Evolutionary conservation across 2,797 vertebrate species (phyloP).

Genomic region (Anguilla obscura): DNA sequence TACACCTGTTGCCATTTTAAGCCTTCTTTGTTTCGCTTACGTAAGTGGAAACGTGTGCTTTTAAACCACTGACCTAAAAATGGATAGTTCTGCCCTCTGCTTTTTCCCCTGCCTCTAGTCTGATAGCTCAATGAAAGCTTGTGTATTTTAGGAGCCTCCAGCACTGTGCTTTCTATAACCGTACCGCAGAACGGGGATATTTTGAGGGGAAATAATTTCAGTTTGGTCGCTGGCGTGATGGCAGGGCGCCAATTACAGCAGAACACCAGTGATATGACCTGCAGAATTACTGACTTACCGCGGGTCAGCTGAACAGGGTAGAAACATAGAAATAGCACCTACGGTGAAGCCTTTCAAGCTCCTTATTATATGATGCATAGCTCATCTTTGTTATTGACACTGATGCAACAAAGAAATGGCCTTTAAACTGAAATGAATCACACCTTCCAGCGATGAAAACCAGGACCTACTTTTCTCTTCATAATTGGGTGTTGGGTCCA

Average conservation of each 20-base stretch:
- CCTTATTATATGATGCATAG: no score
- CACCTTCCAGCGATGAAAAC: no score
- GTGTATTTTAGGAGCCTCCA: neutral
- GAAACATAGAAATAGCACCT: neutral
- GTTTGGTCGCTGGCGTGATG: neutral
- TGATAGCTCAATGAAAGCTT: neutral
- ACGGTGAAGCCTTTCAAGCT: neutral
- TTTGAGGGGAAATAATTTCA: neutral
- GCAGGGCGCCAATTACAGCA: neutral
- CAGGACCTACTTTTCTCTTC: no score
- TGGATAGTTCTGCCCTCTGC: neutral
- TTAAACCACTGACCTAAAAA: slow-evolving; percentile 6
- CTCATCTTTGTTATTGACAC: no score
- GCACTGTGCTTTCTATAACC: neutral
- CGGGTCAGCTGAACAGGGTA: no score
- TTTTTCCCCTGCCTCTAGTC: neutral
- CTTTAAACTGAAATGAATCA: no score
- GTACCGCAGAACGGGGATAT: neutral
- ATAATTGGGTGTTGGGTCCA: no score
- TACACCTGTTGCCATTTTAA: neutral
- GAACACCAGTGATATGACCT: neutral
- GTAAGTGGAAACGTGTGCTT: neutral
- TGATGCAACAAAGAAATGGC: no score
- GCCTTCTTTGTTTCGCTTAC: neutral
- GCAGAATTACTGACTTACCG: neutral